phyloP scores from a whole-genome alignment of 2,113 vertebrate species.

The Malurus alboscapulatus region DNA sequence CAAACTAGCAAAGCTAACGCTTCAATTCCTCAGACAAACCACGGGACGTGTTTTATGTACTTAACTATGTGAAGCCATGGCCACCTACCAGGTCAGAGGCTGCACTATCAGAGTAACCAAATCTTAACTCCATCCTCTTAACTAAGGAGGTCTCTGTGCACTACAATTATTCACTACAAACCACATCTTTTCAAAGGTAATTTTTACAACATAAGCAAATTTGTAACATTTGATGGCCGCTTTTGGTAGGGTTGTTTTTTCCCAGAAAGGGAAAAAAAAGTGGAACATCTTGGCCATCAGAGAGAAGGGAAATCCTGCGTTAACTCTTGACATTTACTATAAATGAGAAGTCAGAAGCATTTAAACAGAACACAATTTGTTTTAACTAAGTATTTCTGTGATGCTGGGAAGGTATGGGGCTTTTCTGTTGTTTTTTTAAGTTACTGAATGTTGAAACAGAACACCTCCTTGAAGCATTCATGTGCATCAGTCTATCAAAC shows the following conservation, averaged over 20 bases:
- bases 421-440: conserved; percentile 73
- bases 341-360: conserved; percentile 16
- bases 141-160: neutral
- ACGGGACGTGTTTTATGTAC: neutral
- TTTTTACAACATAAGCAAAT: neutral
- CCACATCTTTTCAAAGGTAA: neutral
- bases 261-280: neutral
- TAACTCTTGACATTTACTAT: conserved; percentile 20
- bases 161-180: neutral
- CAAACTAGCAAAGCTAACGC: conserved; percentile 57
- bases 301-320: neutral
- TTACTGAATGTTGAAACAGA: conserved; percentile 79
- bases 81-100: neutral
- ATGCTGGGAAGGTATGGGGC: neutral
- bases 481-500: conserved; percentile 85
- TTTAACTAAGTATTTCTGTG: conserved; percentile 36
- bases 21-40: conserved; percentile 31
- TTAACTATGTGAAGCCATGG: conserved; percentile 8
- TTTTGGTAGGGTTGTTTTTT: neutral
- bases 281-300: neutral
- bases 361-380: conserved; percentile 34
- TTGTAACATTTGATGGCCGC: neutral
- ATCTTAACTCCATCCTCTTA: conserved; percentile 25
- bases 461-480: conserved; percentile 81
- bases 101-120: conserved; percentile 34